Percentiles rank a stretch among this genome's conserved stretches.
These are phyloP conservation scores for Colaptes auratus DNA, from an alignment of 2,113 vertebrate species.

Conservation along the genomic window DNA sequence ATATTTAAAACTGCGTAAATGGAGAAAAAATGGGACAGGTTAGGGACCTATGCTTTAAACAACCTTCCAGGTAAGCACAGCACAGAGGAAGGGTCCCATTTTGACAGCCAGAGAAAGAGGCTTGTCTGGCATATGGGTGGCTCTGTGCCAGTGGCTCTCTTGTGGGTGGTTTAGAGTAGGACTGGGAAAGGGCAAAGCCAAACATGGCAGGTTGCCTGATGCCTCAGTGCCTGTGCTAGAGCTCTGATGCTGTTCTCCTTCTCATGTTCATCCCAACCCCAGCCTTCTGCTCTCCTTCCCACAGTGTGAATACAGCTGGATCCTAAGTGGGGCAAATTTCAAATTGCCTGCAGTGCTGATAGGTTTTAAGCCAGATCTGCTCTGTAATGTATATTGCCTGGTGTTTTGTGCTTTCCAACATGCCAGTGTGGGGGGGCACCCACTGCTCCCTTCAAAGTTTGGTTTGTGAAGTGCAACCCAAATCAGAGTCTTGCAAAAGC, in stretches of 20 bases:
- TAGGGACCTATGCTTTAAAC: not conserved
- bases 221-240: not conserved
- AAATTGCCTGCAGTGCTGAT: not conserved
- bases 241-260: not conserved
- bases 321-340: not conserved
- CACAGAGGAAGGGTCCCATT: accelerated
- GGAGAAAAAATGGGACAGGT: not conserved
- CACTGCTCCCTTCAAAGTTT: not conserved
- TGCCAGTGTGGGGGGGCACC: not conserved
- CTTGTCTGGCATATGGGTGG: not conserved
- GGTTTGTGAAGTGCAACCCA: not conserved
- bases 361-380: not conserved
- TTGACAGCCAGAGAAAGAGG: not conserved
- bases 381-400: not conserved
- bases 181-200: not conserved
- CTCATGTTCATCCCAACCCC: accelerated
- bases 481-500: not conserved
- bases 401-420: accelerated
- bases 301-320: not conserved
- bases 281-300: not conserved
- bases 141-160: not conserved
- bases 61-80: not conserved
- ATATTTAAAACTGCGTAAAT: no score
- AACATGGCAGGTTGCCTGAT: not conserved
- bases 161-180: not conserved